Percentiles rank a stretch among this genome's conserved stretches.
Conservation (phyloP, 2,113 vertebrate species). For the Anseranas semipalmata region DNA sequence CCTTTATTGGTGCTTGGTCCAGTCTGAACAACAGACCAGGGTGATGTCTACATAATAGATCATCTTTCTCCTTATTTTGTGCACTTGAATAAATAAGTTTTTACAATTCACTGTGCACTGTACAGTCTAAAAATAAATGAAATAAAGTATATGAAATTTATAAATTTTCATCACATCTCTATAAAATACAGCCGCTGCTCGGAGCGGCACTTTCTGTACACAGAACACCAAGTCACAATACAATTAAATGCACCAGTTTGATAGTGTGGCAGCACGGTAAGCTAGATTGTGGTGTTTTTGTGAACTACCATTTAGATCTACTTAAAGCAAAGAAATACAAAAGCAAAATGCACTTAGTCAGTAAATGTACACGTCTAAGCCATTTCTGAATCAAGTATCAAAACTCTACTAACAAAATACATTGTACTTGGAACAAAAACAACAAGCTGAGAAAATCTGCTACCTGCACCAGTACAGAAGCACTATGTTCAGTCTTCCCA, state of each 20-base stretch:
- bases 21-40: neutral
- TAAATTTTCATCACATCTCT: slow-evolving; percentile 57
- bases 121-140: slow-evolving; percentile 71
- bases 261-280: neutral
- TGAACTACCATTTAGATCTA: slow-evolving; percentile 4
- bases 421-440: slow-evolving; percentile 2
- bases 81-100: slow-evolving; percentile 71
- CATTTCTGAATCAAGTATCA: slow-evolving; percentile 56
- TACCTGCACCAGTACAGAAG: neutral
- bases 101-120: slow-evolving; percentile 64
- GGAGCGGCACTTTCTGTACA: slow-evolving; percentile 58
- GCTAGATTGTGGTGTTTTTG: slow-evolving; percentile 10
- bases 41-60: neutral
- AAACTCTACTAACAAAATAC: slow-evolving; percentile 39
- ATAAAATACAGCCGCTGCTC: slow-evolving; percentile 59
- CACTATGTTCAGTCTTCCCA: neutral
- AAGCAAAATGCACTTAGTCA: slow-evolving; percentile 33
- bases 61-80: slow-evolving; percentile 8
- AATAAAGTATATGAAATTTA: slow-evolving; percentile 57
- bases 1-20: neutral
- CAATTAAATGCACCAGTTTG: neutral
- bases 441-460: neutral
- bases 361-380: neutral
- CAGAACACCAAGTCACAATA: slow-evolving; percentile 31
- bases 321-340: slow-evolving; percentile 3